phyloP scores from a whole-genome alignment of 1,140 invertebrate species.

The Psix sp. region DNA sequence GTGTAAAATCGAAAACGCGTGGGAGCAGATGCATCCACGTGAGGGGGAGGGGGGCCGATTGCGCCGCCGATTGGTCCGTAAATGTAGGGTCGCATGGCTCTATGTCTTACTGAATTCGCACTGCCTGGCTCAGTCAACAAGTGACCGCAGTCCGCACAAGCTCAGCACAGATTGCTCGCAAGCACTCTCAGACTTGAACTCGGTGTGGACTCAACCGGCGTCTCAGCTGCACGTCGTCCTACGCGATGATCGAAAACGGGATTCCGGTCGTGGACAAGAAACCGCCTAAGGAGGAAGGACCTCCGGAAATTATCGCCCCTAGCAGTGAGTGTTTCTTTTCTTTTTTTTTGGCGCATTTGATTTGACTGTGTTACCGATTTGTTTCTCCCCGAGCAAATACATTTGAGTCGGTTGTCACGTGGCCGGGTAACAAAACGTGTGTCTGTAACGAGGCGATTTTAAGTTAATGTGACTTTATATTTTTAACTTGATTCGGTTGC shows the following conservation, averaged over 20 bases:
- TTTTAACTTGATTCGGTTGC: neutral
- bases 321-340: constrained; percentile 19
- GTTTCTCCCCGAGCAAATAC: neutral
- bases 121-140: constrained; percentile 35
- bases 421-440: neutral
- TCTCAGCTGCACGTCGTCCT: neutral
- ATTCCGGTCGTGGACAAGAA: constrained; percentile 42
- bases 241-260: constrained; percentile 46
- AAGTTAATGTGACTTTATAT: neutral
- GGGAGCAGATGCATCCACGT: constrained; percentile 21
- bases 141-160: constrained; percentile 34
- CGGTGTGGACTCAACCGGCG: constrained; percentile 1
- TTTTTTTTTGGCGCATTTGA: too few species aligned
- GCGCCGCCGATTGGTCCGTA: constrained; percentile 42
- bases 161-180: neutral
- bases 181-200: neutral
- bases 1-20: constrained; percentile 37
- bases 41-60: constrained; percentile 11
- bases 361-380: too few species aligned
- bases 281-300: constrained; percentile 16
- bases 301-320: constrained; percentile 14
- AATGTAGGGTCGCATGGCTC: constrained; percentile 35
- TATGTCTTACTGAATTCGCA: constrained; percentile 45
- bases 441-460: too few species aligned
- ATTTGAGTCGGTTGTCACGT: constrained; percentile 1